Evolutionary conservation across 2,888 invertebrate genomes (phyloP).

Genomic region (Amiota communis): DNA sequence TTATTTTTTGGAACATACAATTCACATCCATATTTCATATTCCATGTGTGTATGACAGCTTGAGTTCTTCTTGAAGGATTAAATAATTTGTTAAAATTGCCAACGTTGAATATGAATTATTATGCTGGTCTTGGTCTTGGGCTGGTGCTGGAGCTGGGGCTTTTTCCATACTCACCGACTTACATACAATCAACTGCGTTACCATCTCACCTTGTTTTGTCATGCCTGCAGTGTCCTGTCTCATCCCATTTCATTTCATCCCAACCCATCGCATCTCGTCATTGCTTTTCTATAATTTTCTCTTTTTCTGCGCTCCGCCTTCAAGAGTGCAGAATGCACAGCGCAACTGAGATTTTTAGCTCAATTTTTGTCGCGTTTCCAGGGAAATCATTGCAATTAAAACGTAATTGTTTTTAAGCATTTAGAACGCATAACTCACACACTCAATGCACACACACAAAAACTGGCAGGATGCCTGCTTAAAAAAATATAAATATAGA

Average conservation of each 20-base stretch:
- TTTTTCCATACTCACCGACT: neutral
- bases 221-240: neutral
- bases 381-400: constrained; percentile 72
- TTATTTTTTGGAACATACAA: constrained; percentile 20
- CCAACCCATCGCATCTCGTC: neutral
- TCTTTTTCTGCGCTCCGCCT: neutral
- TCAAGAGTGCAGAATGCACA: neutral
- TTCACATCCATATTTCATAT: constrained; percentile 33
- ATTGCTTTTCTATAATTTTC: neutral
- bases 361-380: constrained; percentile 53
- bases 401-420: constrained; percentile 69
- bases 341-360: constrained; percentile 37
- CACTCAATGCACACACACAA: neutral
- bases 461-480: neutral
- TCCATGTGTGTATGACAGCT: neutral
- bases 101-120: constrained; percentile 36
- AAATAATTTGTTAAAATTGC: constrained; percentile 68
- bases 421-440: constrained; percentile 41
- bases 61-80: constrained; percentile 53
- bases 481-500: no score
- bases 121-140: constrained; percentile 6
- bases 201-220: neutral
- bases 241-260: neutral
- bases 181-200: constrained; percentile 18
- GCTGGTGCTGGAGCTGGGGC: no score